Base-by-base conservation (phyloP, 2,113 vertebrate genomes). In the Eleginops maclovinus region DNA sequence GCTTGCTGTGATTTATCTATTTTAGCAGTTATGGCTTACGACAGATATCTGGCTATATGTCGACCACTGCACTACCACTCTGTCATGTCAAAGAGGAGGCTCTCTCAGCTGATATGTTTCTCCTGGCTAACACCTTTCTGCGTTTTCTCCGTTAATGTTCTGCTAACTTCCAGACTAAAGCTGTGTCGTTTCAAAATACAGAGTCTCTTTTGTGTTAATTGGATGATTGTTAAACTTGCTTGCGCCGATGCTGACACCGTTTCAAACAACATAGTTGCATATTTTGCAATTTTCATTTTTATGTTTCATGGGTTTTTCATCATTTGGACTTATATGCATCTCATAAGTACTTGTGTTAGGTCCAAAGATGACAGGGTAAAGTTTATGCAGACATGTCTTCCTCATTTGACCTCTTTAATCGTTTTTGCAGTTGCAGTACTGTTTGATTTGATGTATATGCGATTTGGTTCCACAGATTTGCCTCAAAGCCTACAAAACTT, bases 31-130 rank as follows among this genome's bases (percentile, higher is more conserved):
- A 88, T 88, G 86, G 82, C 84, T 4, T 90, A 85, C 4, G 86
- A 90, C 86, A 78, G 86, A 28, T 88, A 90, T 51, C 58, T 87
- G 79, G 88, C 84, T n/a, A 87, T 87, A 41, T 88, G 86, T 79
- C 74, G 26, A 2, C 86, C 84, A 0, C 56, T 88, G 41, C 81
- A 79, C 59, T 87, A 88, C 15, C 74, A 26, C 47, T 68, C 56
- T 9, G 2, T 87, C 14, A 88, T 90, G 84, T 79, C 19, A 3
- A 83, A 63, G 47, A 76, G 15, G 46, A 83, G 51, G 50, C 63
- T 90, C 4, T 64, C 24, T 9, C 66, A 49, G 46, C 49, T 87
- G 15, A 40, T 87, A 0, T 72, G 59, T 71, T 81, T 87, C 51
- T 81, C 86, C 64, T 90, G 84, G 84, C 9, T 87, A 0, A 78